Percentiles rank a stretch among this genome's conserved stretches.
Conservation (phyloP, 2,113 vertebrate species). For the Galeopterus variegatus region DNA sequence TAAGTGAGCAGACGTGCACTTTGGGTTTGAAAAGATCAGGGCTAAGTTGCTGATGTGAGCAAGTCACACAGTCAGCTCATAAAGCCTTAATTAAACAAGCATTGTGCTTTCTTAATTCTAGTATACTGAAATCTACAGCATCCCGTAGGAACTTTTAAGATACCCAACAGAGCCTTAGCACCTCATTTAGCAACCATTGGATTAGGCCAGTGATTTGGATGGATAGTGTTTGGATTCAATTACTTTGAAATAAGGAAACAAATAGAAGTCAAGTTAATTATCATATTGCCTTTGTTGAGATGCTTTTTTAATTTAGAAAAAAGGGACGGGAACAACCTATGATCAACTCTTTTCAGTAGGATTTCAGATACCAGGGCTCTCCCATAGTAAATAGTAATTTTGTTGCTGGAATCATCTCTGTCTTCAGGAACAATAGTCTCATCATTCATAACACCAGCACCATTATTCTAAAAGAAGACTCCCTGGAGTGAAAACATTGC, state of each 20-base stretch:
- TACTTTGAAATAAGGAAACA: conserved; percentile 79
- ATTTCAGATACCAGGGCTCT: conserved; percentile 30
- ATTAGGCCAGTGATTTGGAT: conserved; percentile 77
- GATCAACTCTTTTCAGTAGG: conserved; percentile 19
- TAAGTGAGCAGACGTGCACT: conserved; percentile 57
- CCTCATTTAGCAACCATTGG: conserved; percentile 81
- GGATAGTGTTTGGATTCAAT: conserved; percentile 77
- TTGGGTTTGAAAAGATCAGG: conserved; percentile 61
- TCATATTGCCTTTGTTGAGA: conserved; percentile 65
- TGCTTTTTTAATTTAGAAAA: conserved; percentile 73
- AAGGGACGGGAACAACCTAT: conserved; percentile 8
- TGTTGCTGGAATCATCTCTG: background rate
- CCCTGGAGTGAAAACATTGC: background rate
- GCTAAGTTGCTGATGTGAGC: conserved; percentile 75
- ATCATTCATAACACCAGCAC: background rate
- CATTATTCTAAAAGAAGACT: conserved; percentile 1
- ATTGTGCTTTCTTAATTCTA: conserved; percentile 77
- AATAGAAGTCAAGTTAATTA: conserved; percentile 80
- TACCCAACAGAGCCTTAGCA: conserved; percentile 65
- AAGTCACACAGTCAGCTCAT: conserved; percentile 78
- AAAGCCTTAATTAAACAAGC: conserved; percentile 81
- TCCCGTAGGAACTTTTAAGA: conserved; percentile 79
- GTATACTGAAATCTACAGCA: conserved; percentile 73
- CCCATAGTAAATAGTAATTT: background rate
- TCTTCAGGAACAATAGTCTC: conserved; percentile 16